phyloP scores from a whole-genome alignment of 2,888 invertebrate species.

The Cheilosia urbana region DNA sequence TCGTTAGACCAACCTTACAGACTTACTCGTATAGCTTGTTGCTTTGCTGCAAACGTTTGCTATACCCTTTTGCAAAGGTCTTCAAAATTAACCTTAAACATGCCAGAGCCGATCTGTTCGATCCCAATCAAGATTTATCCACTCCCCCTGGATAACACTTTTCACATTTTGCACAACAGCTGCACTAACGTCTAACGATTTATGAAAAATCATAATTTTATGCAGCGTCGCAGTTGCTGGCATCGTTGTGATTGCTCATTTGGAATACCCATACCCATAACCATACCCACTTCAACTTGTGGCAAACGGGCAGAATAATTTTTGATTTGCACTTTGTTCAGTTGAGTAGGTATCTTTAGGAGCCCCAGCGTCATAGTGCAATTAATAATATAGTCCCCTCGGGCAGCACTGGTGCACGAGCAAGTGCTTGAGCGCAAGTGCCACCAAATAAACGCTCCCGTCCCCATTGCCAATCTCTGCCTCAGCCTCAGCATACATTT shows the following conservation, averaged over 20 bases:
- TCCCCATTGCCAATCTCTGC: conserved; percentile 53
- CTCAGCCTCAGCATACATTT: conserved; percentile 9
- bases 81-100: conserved; percentile 21
- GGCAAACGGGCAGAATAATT: conserved; percentile 17
- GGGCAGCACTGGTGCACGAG: conserved; percentile 20
- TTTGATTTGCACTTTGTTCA: conserved; percentile 74
- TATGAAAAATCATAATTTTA: conserved; percentile 74
- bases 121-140: conserved; percentile 2
- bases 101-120: conserved; percentile 1
- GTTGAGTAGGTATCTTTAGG: conserved; percentile 62
- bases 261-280: conserved; percentile 20
- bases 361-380: conserved; percentile 55
- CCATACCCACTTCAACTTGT: conserved; percentile 58
- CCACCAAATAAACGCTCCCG: conserved; percentile 70
- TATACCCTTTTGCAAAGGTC: no score
- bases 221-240: conserved; percentile 57
- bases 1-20: no score
- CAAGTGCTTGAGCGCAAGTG: conserved; percentile 38
- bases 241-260: conserved; percentile 57
- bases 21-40: neutral
- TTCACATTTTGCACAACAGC: conserved; percentile 36
- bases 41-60: no score
- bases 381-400: conserved; percentile 64
- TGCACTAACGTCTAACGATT: conserved; percentile 37
- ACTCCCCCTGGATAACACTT: neutral